phyloP scores from a whole-genome alignment of 2,113 vertebrate species.

The Lanius ludovicianus region DNA sequence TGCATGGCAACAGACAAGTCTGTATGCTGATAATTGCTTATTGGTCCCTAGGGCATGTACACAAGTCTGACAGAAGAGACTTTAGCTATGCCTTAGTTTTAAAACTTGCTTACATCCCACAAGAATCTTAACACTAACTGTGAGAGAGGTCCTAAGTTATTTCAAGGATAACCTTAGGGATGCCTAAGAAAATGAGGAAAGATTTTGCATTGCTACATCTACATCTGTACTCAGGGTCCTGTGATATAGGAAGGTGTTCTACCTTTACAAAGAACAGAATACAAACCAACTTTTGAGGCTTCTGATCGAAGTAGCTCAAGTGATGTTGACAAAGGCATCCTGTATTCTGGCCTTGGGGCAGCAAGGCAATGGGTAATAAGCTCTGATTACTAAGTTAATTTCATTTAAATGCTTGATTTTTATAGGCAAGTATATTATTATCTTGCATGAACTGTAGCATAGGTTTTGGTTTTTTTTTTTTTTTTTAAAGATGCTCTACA shows the following conservation, averaged over 20 bases:
- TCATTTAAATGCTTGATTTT: constrained; percentile 39
- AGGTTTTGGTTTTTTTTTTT: not conserved
- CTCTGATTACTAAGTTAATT: constrained; percentile 19
- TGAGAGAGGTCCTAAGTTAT: not conserved
- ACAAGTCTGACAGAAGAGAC: not conserved
- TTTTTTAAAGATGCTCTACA: not conserved
- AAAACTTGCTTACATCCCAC: not conserved
- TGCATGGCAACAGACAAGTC: not conserved
- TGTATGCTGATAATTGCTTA: not conserved
- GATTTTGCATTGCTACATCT: not conserved
- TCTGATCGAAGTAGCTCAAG: not conserved
- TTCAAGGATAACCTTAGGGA: not conserved
- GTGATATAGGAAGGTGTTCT: not conserved
- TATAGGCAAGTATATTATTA: constrained; percentile 30
- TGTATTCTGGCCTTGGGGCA: constrained; percentile 14
- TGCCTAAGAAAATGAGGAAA: not conserved
- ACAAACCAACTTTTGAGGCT: not conserved
- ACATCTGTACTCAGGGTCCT: not conserved
- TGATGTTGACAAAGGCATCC: not conserved
- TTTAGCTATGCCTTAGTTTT: not conserved
- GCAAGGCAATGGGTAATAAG: not conserved
- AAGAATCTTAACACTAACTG: not conserved
- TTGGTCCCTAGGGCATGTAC: not conserved
- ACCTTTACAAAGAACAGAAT: not conserved
- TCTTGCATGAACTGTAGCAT: not conserved